phyloP scores from a whole-genome alignment of 2,888 invertebrate genomes.

The Standfussiana lucernea region DNA sequence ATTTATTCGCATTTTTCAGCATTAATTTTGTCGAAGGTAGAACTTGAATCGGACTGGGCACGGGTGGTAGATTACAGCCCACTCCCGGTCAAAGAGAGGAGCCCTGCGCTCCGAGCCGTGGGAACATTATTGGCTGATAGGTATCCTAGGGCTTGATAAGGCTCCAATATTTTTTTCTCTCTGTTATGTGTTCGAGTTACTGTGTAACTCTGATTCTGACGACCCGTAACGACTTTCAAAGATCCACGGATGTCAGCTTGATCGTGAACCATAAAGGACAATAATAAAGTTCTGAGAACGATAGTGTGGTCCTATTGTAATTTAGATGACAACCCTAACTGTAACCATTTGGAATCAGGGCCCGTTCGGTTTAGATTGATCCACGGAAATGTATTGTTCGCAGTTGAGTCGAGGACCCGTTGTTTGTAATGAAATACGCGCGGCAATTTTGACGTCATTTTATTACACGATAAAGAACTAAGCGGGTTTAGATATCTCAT shows the following conservation, averaged over 20 bases:
- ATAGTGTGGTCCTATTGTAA: not conserved
- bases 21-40: not conserved
- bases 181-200: not conserved
- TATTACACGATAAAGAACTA: constrained; percentile 8
- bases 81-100: not conserved
- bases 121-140: not conserved
- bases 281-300: not conserved
- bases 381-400: constrained; percentile 45
- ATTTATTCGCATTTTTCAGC: constrained; percentile 35
- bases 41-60: not conserved
- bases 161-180: not conserved
- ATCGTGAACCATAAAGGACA: no score
- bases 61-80: not conserved
- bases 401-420: constrained; percentile 9
- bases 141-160: not conserved
- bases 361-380: constrained; percentile 44
- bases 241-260: not conserved
- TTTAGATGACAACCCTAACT: constrained; percentile 42
- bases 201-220: not conserved
- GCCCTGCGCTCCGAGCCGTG: not conserved
- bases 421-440: constrained; percentile 17
- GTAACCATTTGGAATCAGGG: constrained; percentile 60
- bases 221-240: not conserved
- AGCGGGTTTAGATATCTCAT: constrained; percentile 1
- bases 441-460: constrained; percentile 16